Base-by-base conservation (phyloP, 2,113 vertebrate species). In the Plotosus lineatus region DNA sequence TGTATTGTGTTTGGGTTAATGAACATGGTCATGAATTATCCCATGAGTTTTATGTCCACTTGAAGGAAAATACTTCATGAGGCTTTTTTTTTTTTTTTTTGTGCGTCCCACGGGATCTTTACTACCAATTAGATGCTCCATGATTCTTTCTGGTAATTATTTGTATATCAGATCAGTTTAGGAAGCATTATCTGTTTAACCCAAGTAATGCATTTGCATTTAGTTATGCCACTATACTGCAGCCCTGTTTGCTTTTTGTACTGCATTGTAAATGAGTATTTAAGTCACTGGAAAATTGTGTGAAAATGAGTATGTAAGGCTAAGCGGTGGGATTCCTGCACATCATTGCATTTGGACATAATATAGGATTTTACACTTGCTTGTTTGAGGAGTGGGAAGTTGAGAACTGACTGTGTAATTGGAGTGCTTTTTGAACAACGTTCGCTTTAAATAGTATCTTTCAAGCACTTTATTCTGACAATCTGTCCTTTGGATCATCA, bases 401-500 rank as follows among this genome's bases (percentile, higher is more conserved):
- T 63, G 60, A 19, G 75, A 78, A 73, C 78, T 74, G 71, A 75
- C 28, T 86, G 33, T 69, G 55, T 79, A 6, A 36, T 21, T 79
- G 53, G 23, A 69, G 71, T 71, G 74, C 28, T 61, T 31, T 55
- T 46, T 76, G 74, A n/a, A 79, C 84, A 85, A 87, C 87, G 86
- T 85, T 80, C 75, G 58, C 83, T 86, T 82, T 86, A 87, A 88
- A 89, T 88, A 74, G 83, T 89, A 85, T 77, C 56, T 77, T 84
- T 85, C 83, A 84, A 88, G 86, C 84, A 75, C 84, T 90, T 83
- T 75, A 77, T 88, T 88, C 87, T 85, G 12, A 88, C 85, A 79
- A 15, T 36, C 3, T 21, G 17, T 21, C 0, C 42, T 28, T 71
- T 17, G 26, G 5, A 46, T 73, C 69, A 73, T 50, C 9, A 21